phyloP scores from a whole-genome alignment of 2,797 vertebrate species.

The Pseudopleuronectes americanus region DNA sequence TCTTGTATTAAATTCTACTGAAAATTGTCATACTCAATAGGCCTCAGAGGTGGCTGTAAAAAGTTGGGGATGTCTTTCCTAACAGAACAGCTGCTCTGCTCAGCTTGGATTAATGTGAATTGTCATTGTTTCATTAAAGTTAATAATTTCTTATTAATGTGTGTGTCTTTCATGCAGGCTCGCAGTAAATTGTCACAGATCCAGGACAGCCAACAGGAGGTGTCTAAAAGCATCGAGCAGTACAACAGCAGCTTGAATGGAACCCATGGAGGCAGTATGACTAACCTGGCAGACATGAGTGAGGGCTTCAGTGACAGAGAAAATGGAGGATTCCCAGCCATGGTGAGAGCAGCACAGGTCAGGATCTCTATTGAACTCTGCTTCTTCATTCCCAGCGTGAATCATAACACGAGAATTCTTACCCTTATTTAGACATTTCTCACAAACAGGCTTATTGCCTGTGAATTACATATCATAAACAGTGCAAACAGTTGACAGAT shows the following conservation, averaged over 20 bases:
- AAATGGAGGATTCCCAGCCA: constrained; percentile 84
- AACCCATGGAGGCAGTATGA: constrained; percentile 88
- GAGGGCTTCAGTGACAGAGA: constrained; percentile 88
- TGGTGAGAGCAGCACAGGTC: constrained; percentile 82
- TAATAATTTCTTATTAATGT: neutral
- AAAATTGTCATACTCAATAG: neutral
- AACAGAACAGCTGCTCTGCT: neutral
- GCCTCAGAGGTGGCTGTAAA: neutral
- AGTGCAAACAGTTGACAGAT: too few relatives aligned
- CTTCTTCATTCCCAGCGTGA: too few relatives aligned
- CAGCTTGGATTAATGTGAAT: neutral
- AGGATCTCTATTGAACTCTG: constrained; percentile 4
- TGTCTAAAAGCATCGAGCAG: constrained; percentile 89
- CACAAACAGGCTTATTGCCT: too few relatives aligned
- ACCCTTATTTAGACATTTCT: too few relatives aligned
- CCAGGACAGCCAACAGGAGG: constrained; percentile 92
- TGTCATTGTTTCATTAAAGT: neutral
- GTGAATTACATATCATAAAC: too few relatives aligned
- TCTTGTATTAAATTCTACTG: constrained; percentile 4
- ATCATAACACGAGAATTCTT: neutral
- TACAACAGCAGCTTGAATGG: constrained; percentile 90
- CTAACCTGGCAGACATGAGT: constrained; percentile 90
- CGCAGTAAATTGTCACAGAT: constrained; percentile 89
- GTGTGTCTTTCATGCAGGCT: constrained; percentile 54
- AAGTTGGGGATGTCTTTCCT: neutral